These are phyloP conservation scores for Tetranychus truncatus DNA, from an alignment of 2,888 invertebrate genomes.

Conservation along the genomic window DNA sequence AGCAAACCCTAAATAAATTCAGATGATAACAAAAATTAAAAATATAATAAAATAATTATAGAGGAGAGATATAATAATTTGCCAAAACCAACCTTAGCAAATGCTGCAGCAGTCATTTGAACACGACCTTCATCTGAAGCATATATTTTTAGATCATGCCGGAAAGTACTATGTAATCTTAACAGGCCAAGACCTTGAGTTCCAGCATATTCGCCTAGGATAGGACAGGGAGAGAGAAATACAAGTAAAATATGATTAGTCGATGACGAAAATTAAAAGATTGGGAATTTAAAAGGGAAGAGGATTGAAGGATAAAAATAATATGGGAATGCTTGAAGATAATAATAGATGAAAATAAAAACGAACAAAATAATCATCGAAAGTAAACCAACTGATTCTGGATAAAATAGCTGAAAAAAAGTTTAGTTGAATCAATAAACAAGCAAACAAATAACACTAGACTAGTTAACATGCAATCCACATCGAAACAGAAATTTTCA, in stretches of 20 bases:
- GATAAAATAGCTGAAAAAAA: too few relatives aligned
- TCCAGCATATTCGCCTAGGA: constrained; percentile 54
- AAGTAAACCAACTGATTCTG: constrained; percentile 5
- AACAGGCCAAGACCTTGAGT: constrained; percentile 89
- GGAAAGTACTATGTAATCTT: constrained; percentile 86
- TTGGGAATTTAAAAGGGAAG: neutral
- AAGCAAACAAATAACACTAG: too few relatives aligned
- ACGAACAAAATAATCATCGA: neutral
- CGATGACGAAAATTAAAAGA: neutral
- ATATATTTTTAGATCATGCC: constrained; percentile 97
- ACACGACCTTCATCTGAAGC: constrained; percentile 98
- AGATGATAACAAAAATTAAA: neutral
- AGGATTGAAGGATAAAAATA: neutral
- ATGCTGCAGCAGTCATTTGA: constrained; percentile 99
- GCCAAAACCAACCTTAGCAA: constrained; percentile 51
- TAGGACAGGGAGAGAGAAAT: constrained; percentile 11
- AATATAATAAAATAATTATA: neutral
- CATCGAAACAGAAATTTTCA: too few relatives aligned
- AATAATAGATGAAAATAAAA: neutral
- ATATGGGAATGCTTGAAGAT: constrained; percentile 1
- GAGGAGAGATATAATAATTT: neutral
- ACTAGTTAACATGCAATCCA: too few relatives aligned
- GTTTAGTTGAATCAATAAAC: too few relatives aligned
- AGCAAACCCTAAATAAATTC: constrained; percentile 48
- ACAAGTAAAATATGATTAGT: neutral